Base-by-base conservation (phyloP, 2,888 invertebrate species). In the Odontothrips loti region DNA sequence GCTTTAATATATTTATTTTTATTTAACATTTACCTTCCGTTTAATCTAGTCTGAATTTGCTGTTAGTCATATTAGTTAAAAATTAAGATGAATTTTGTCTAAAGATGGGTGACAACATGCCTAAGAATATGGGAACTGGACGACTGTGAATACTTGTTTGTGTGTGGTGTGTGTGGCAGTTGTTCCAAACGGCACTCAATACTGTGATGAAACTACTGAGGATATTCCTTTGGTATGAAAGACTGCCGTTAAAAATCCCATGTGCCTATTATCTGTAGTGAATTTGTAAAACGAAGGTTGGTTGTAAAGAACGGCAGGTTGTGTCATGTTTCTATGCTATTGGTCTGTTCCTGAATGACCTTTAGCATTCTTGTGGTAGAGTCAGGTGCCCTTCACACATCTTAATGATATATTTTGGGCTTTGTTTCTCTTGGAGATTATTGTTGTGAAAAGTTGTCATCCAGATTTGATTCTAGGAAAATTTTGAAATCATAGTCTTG, bases 381-480 rank as follows among this genome's bases (percentile, higher is more conserved):
- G 34, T 6, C 2, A 6, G 34, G 34, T 6, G 34, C 34, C 34
- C 34, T 43, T 43, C 34, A 43, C 3, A 43, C 34, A 43, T 43
- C 34, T 43, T 43, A 6, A 4, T 43, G 34, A 43, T 43, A 43
- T 43, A 6, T 43, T 43, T 43, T 6, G 34, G 34, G 34, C 34
- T 2, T 43, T 43, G 34, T 43, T 43, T 43, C 34, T 43, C 34
- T 58, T 58, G 58, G 58, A 58, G 17, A 58, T 58, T 20, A 12
- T 58, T 17, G 58, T 58, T 58, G 58, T 58, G 68, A 27, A 75
- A 27, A 75, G 68, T 75, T 75, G 27, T 75, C 68, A 75, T 23
- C 27, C 68, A 27, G 9, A 27, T 27, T 75, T 27, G 9, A 27
- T 75, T 20, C n/a, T 58, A 75, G 68, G 68, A 23, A 27, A 75